A percentile compares a stretch with the other conserved stretches of the same genome.
phyloP scores from a whole-genome alignment of 2,888 invertebrate genomes.

The Zygogramma bicolorata region DNA sequence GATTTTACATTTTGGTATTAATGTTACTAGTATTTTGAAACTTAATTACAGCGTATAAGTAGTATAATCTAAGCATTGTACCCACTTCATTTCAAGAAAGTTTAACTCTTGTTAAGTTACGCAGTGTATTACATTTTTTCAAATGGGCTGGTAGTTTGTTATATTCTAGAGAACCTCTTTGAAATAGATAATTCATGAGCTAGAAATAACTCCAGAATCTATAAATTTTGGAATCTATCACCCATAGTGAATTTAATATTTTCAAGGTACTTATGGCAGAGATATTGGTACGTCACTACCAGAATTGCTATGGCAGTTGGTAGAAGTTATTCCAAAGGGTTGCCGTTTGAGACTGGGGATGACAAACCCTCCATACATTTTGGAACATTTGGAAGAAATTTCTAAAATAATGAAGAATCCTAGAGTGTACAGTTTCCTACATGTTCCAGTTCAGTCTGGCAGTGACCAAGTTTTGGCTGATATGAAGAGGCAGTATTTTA shows the following conservation, averaged over 20 bases:
- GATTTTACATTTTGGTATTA: too few relatives aligned
- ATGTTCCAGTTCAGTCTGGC: slow-evolving; percentile 98
- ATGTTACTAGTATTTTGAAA: too few relatives aligned
- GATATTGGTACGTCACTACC: slow-evolving; percentile 93
- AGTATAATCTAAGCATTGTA: too few relatives aligned
- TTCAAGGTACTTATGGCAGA: slow-evolving; percentile 86
- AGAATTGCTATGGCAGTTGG: slow-evolving; percentile 85
- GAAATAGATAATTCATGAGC: too few relatives aligned
- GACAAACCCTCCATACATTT: slow-evolving; percentile 98
- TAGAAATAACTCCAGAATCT: neutral
- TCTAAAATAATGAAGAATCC: slow-evolving; percentile 89
- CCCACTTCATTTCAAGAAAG: too few relatives aligned
- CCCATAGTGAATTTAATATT: neutral
- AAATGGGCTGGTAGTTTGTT: too few relatives aligned
- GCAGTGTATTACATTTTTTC: too few relatives aligned
- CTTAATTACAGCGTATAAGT: too few relatives aligned
- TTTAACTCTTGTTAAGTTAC: too few relatives aligned
- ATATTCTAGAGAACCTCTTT: too few relatives aligned
- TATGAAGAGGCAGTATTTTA: slow-evolving; percentile 95
- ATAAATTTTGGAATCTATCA: neutral
- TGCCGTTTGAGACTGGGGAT: slow-evolving; percentile 92
- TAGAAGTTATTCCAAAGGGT: slow-evolving; percentile 80
- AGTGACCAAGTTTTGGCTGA: slow-evolving; percentile 93
- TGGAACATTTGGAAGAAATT: slow-evolving; percentile 93
- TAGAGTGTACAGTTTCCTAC: slow-evolving; percentile 93